These are phyloP conservation scores for Pseudochromis fuscus DNA, from an alignment of 2,797 vertebrate genomes.

Conservation along the genomic window DNA sequence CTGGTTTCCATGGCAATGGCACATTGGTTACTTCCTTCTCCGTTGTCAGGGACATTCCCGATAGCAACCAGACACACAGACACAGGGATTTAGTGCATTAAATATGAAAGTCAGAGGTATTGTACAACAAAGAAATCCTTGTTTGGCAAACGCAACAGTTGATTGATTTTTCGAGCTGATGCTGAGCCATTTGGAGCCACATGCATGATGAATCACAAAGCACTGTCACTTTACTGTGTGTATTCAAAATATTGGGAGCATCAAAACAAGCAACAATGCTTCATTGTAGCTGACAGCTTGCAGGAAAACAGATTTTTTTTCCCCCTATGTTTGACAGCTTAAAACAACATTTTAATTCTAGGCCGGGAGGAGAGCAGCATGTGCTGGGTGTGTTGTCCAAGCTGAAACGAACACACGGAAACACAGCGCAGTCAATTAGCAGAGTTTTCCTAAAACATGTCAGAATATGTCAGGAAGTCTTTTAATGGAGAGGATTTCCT, in stretches of 20 bases:
- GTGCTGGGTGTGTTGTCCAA: conserved; percentile 25
- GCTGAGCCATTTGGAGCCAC: conserved; percentile 27
- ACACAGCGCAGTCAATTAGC: conserved; percentile 29
- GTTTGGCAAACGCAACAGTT: conserved; percentile 33
- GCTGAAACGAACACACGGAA: conserved; percentile 31
- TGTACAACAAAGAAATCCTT: conserved; percentile 51
- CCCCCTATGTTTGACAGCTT: conserved; percentile 28
- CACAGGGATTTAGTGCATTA: conserved; percentile 23
- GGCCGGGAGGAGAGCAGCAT: conserved; percentile 43
- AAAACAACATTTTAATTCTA: conserved; percentile 67
- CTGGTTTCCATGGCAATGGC: conserved; percentile 61
- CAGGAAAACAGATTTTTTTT: conserved; percentile 18
- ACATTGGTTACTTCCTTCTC: conserved; percentile 50
- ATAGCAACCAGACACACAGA: conserved; percentile 36
- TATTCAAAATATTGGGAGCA: conserved; percentile 32
- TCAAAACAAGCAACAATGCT: conserved; percentile 25
- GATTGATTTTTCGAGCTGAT: conserved; percentile 57
- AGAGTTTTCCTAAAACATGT: conserved; percentile 18
- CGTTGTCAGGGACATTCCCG: conserved; percentile 58
- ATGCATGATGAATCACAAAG: conserved; percentile 49
- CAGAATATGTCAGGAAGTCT: conserved; percentile 3
- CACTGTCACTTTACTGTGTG: conserved; percentile 42
- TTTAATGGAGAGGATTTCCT: conserved; percentile 34
- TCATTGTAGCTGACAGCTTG: conserved; percentile 42
- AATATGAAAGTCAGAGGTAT: conserved; percentile 44